A percentile compares a stretch with the other conserved stretches of the same genome.
Conservation (phyloP, 2,888 invertebrate genomes). For the Tetragonula carbonaria region DNA sequence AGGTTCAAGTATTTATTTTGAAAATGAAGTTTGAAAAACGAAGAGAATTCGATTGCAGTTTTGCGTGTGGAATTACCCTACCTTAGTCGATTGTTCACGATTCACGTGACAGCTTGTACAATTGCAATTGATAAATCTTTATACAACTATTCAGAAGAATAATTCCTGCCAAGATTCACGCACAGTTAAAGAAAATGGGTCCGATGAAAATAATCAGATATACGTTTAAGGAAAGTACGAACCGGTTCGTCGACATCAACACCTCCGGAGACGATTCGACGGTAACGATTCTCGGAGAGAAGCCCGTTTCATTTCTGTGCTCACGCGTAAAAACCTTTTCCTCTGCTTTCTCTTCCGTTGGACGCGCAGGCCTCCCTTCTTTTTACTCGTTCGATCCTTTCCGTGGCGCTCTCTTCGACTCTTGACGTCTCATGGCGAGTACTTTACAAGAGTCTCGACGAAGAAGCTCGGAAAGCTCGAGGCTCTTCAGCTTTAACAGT, state of each 20-base stretch:
- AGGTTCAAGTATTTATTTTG: no score
- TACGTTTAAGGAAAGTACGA: slow-evolving; percentile 72
- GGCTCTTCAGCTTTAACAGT: slow-evolving; percentile 78
- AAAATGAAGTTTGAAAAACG: no score
- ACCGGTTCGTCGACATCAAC: slow-evolving; percentile 62
- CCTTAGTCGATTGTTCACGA: no score
- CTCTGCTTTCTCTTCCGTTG: slow-evolving; percentile 36
- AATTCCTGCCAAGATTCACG: background rate
- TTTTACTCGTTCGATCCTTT: slow-evolving; percentile 65
- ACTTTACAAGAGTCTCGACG: slow-evolving; percentile 66
- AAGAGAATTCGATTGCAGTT: no score
- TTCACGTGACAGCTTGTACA: background rate
- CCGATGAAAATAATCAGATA: slow-evolving; percentile 77
- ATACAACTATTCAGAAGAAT: background rate
- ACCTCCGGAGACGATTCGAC: slow-evolving; percentile 70
- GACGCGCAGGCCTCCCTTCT: slow-evolving; percentile 42
- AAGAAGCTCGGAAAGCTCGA: slow-evolving; percentile 71
- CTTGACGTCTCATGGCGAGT: slow-evolving; percentile 68
- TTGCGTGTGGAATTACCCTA: no score
- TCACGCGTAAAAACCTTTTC: slow-evolving; percentile 72
- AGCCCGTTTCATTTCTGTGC: slow-evolving; percentile 75
- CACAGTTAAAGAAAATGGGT: slow-evolving; percentile 6
- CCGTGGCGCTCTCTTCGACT: slow-evolving; percentile 56
- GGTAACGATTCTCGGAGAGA: slow-evolving; percentile 68
- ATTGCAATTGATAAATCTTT: background rate